Evolutionary conservation across 2,797 vertebrate genomes (phyloP).

Genomic region (Ctenopoma multispine): DNA sequence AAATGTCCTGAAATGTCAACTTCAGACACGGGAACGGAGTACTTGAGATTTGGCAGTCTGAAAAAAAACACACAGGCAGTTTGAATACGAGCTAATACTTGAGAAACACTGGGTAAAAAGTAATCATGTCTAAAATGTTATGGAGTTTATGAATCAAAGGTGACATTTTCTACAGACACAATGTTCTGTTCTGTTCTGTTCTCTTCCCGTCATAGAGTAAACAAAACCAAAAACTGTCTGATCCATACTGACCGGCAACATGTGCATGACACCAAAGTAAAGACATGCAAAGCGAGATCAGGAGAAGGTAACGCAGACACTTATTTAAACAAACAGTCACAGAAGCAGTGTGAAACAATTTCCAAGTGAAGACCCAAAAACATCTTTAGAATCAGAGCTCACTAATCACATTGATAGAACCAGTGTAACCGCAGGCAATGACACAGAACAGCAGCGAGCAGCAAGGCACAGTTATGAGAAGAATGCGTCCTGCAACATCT

Average conservation of each 20-base stretch:
- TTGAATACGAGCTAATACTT: too few species aligned
- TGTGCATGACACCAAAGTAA: background rate
- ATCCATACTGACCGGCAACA: background rate
- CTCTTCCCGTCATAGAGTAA: background rate
- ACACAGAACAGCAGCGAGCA: slow-evolving; percentile 23
- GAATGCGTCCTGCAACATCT: slow-evolving; percentile 55
- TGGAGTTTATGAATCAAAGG: background rate
- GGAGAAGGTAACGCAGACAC: background rate
- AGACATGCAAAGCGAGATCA: background rate
- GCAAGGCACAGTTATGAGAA: slow-evolving; percentile 32
- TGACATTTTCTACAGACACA: background rate
- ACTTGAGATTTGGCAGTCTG: slow-evolving; percentile 4
- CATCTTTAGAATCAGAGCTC: slow-evolving; percentile 16
- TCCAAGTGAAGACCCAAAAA: background rate
- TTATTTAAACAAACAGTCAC: background rate
- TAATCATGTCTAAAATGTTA: too few species aligned
- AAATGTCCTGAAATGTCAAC: slow-evolving; percentile 69
- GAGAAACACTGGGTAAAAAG: too few species aligned
- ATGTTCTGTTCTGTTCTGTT: background rate
- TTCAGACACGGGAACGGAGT: slow-evolving; percentile 54
- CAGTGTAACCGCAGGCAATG: slow-evolving; percentile 6
- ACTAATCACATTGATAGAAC: slow-evolving; percentile 36
- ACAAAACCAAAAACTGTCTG: slow-evolving; percentile 15
- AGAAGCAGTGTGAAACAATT: background rate
- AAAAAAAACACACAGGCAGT: slow-evolving; percentile 1